Evolutionary conservation across 92 coral and sea anemone species (phyloP).

Genomic region (Epizoanthus stellaris): DNA sequence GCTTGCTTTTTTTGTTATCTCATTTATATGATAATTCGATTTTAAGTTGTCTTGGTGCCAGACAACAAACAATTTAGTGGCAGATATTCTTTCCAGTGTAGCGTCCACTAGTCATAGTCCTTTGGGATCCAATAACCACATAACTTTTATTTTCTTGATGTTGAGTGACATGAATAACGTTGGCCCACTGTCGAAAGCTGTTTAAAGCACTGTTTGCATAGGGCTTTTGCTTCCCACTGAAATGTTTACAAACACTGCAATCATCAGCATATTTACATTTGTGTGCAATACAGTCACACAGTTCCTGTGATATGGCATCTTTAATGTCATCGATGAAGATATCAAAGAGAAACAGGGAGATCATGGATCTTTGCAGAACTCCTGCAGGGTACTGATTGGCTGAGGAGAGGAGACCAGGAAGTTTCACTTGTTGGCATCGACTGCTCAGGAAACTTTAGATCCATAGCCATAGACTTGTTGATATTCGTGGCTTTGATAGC

Average conservation of each 20-base stretch:
- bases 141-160: slow-evolving; percentile 25
- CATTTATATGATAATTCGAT: slow-evolving; percentile 59
- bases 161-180: slow-evolving; percentile 18
- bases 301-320: slow-evolving; percentile 3
- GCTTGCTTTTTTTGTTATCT: slow-evolving; percentile 52
- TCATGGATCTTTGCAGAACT: background rate
- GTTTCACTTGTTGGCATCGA: slow-evolving; percentile 23
- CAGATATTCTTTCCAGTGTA: slow-evolving; percentile 48
- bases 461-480: background rate
- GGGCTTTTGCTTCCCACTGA: slow-evolving; percentile 25
- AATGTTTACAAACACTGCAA: slow-evolving; percentile 31
- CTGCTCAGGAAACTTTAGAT: slow-evolving; percentile 8
- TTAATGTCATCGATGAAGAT: slow-evolving; percentile 12
- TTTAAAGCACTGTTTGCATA: slow-evolving; percentile 6
- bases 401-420: slow-evolving; percentile 18
- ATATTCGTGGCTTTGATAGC: background rate
- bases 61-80: slow-evolving; percentile 55
- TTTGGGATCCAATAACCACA: slow-evolving; percentile 5
- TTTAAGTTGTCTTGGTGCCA: slow-evolving; percentile 58
- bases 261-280: slow-evolving; percentile 35
- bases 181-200: slow-evolving; percentile 10
- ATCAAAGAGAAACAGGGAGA: slow-evolving; percentile 39
- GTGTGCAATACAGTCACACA: background rate
- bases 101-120: background rate
- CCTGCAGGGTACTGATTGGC: background rate